A percentile compares a stretch with the other conserved stretches of the same genome.
Evolutionary conservation across 2,888 invertebrate species (phyloP).

Genomic region (Argyresthia goedartella): DNA sequence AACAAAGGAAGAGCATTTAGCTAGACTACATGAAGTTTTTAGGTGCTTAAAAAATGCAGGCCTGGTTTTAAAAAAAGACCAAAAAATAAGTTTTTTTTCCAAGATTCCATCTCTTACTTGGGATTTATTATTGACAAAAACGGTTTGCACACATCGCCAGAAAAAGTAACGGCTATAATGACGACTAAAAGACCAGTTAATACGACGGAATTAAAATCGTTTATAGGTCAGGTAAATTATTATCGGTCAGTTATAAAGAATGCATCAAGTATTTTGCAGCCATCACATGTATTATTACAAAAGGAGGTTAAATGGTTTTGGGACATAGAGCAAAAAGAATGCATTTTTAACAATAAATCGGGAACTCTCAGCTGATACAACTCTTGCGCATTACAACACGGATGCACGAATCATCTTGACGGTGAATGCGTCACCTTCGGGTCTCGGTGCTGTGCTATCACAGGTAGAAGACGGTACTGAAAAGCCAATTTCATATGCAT

Average conservation of each 20-base stretch:
- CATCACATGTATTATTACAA: neutral
- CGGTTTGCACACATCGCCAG: too few species aligned
- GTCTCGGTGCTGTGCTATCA: neutral
- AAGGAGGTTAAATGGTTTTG: neutral
- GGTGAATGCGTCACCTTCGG: neutral
- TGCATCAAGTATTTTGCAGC: neutral
- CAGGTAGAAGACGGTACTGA: neutral
- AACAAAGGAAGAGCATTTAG: too few species aligned
- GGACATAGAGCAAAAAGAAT: neutral
- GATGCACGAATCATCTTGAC: neutral
- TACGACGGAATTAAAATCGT: neutral
- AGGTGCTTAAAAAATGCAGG: too few species aligned
- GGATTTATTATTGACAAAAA: too few species aligned
- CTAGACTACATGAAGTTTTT: too few species aligned
- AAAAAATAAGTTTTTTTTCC: too few species aligned
- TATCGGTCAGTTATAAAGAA: conserved; percentile 1
- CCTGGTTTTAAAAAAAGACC: too few species aligned
- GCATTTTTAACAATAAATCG: neutral
- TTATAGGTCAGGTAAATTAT: conserved; percentile 1
- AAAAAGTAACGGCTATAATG: too few species aligned
- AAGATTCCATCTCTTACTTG: too few species aligned
- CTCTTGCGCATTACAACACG: neutral
- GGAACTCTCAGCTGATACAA: neutral
- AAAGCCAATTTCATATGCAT: conserved; percentile 2
- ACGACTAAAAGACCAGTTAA: too few species aligned